These are phyloP conservation scores for Acropora tenuis DNA, from an alignment of 64 coral and sea anemone species.

Conservation along the genomic window DNA sequence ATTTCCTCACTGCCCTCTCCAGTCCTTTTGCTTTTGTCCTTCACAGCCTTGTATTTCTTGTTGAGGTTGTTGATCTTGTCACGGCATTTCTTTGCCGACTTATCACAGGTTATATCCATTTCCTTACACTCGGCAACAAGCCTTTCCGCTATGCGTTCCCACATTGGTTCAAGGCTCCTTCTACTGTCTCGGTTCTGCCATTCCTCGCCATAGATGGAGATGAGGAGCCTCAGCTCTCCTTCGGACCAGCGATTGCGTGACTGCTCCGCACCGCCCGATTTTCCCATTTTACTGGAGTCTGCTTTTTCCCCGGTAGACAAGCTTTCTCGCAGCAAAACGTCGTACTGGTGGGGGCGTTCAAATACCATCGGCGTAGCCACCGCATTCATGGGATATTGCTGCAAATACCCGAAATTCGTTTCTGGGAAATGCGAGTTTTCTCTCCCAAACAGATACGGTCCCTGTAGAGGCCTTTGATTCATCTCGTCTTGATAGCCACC, in stretches of 20 bases:
- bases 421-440: background rate
- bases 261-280: background rate
- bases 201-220: slow-evolving; percentile 19
- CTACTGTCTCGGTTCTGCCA: slow-evolving; percentile 19
- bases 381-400: background rate
- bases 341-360: background rate
- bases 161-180: slow-evolving; percentile 54
- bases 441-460: background rate
- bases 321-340: background rate
- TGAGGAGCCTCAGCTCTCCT: slow-evolving; percentile 40
- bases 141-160: slow-evolving; percentile 7
- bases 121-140: slow-evolving; percentile 31
- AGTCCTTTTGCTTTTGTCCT: slow-evolving; percentile 39
- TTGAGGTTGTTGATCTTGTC: slow-evolving; percentile 43
- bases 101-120: background rate
- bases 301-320: background rate
- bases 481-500: background rate
- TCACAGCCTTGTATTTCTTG: slow-evolving; percentile 47
- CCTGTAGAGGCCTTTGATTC: background rate
- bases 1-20: slow-evolving; percentile 38
- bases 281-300: background rate
- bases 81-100: slow-evolving; percentile 33
- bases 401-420: background rate
- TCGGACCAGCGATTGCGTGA: slow-evolving; percentile 31
- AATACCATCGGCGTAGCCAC: background rate